Percentiles rank a stretch among this genome's conserved stretches.
These are phyloP conservation scores for Falco naumanni DNA, from an alignment of 2,797 vertebrate species.

Conservation along the genomic window DNA sequence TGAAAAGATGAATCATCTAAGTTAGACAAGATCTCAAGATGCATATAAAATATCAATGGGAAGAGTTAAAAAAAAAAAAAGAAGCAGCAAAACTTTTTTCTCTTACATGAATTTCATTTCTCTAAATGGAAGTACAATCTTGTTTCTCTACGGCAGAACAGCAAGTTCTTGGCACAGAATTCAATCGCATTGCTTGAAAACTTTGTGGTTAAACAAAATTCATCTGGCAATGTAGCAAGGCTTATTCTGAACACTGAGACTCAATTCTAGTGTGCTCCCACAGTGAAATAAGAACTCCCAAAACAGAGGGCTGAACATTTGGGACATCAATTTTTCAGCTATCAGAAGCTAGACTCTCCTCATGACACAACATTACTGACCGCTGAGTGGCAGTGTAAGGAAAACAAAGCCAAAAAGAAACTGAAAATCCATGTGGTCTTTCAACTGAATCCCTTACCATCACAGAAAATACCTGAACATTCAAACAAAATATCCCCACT, in stretches of 20 bases:
- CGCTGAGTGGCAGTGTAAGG: constrained; percentile 3
- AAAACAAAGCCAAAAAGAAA: background rate
- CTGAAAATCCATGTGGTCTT: background rate
- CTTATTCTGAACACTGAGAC: background rate
- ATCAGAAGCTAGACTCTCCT: background rate
- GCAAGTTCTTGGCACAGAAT: background rate
- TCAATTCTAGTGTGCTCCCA: background rate
- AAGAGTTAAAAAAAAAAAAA: background rate
- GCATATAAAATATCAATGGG: background rate
- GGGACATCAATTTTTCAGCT: background rate
- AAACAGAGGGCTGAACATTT: background rate
- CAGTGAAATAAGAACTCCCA: background rate
- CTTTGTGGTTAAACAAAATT: background rate
- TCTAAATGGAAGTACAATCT: background rate
- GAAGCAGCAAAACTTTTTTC: background rate
- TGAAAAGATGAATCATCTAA: background rate
- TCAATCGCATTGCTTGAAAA: background rate
- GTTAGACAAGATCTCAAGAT: background rate
- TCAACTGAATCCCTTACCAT: background rate
- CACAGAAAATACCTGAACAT: background rate
- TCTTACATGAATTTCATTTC: background rate
- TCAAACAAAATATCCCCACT: background rate
- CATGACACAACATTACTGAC: background rate
- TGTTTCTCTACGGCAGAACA: background rate
- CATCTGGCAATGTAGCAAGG: background rate